Evolutionary conservation across 2,113 vertebrate species (phyloP).

Genomic region (Nestor notabilis): DNA sequence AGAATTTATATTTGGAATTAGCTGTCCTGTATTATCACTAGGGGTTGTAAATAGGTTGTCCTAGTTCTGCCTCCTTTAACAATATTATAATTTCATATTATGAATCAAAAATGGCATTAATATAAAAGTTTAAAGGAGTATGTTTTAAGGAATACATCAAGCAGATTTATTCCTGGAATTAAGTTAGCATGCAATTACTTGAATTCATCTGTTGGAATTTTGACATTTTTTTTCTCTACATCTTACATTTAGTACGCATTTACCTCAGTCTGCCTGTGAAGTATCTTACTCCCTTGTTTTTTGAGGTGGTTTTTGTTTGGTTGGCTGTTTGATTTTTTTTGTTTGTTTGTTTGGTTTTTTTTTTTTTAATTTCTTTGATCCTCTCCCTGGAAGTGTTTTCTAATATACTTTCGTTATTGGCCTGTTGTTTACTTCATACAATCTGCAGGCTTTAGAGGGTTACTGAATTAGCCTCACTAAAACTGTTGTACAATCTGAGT

Average conservation of each 20-base stretch:
- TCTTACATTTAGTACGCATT: background rate
- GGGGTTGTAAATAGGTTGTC: conserved; percentile 12
- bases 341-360: background rate
- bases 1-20: conserved; percentile 41
- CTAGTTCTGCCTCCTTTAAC: conserved; percentile 1
- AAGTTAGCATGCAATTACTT: background rate
- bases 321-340: too few relatives aligned
- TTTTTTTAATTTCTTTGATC: background rate
- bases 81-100: background rate
- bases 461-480: background rate
- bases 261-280: background rate
- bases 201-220: background rate
- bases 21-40: background rate
- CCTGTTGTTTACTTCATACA: background rate
- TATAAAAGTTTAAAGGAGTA: background rate
- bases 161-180: background rate
- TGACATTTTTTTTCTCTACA: background rate
- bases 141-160: background rate
- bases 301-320: background rate
- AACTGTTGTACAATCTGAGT: background rate
- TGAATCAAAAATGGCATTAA: background rate
- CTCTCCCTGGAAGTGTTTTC: background rate
- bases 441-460: background rate
- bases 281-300: background rate
- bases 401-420: background rate